Evolutionary conservation across 2,797 vertebrate genomes (phyloP), one percentile per base, ranked within the genome.

Genomic region (Etheostoma perlongum): DNA sequence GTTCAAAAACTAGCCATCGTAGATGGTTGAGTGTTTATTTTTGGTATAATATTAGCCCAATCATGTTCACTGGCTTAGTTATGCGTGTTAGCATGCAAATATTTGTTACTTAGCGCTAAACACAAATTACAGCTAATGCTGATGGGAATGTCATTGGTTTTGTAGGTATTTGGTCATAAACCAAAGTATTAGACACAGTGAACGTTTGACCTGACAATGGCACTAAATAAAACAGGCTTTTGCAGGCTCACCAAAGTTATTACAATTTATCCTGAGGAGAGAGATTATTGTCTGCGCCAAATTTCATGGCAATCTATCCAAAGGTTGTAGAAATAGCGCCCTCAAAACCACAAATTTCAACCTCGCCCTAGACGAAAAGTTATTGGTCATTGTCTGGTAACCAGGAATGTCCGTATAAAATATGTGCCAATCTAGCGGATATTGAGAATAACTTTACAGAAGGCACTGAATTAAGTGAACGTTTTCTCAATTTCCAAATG

Each of bases 401-500:
- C 16, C 16, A 27, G 21, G 33, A 42, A 54, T 63, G 49, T 21
- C 16, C 2, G 10, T 44, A 10, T 42, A 49, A 1, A 25, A 33
- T 12, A 9, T 48, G 19, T 33, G 44, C 67, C 10, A 48, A 58
- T 40, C 14, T 10, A 59, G 18, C 5, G 8, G 48, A 30, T 14
- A 25, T 33, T 61, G 8, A 53, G 4, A 74, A 51, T 53, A n/a
- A 30, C 12, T 66, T 16, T 47, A 40, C 12, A n/a, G 18, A 44
- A 11, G 47, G 25, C 42, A 30, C 23, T 44, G 61, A 75, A 55
- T 59, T 48, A 30, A 42, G 14, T 25, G 4, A 53, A 27, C 19
- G 60, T 59, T 74, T 44, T 71, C 60, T 71, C 49, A 23, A 9
- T 79, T 33, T 49, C 19, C 49, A 16, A 1, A 27, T 71, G 66